Percentiles rank a stretch among this genome's conserved stretches.
These are phyloP conservation scores for Agrochola circellaris DNA, from an alignment of 2,888 invertebrate species.

Conservation along the genomic window DNA sequence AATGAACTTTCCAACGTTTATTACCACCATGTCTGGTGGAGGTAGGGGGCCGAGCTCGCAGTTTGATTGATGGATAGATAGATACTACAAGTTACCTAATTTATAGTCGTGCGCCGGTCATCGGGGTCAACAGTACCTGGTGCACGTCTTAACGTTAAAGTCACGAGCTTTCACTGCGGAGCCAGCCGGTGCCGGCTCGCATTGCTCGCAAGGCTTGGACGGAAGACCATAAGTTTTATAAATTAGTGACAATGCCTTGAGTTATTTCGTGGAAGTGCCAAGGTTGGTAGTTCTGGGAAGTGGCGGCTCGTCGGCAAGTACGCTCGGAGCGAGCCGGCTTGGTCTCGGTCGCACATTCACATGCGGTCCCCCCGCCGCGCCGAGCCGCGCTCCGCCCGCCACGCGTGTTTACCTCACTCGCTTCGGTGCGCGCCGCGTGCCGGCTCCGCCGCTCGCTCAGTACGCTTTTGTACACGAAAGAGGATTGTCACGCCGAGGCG, in stretches of 20 bases:
- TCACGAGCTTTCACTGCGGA: conserved; percentile 70
- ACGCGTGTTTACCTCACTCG: conserved; percentile 73
- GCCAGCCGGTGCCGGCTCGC: conserved; percentile 68
- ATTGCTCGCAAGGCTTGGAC: conserved; percentile 77
- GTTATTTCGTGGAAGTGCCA: conserved; percentile 88
- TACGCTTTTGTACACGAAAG: conserved; percentile 80
- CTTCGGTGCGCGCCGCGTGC: conserved; percentile 66
- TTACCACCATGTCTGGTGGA: conserved; percentile 73
- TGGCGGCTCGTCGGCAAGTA: conserved; percentile 78
- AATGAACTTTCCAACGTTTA: conserved; percentile 82
- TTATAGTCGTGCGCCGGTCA: conserved; percentile 69
- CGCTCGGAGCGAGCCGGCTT: conserved; percentile 69
- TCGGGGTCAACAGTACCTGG: conserved; percentile 78
- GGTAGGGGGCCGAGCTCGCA: conserved; percentile 71
- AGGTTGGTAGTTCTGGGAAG: conserved; percentile 88
- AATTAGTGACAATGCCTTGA: conserved; percentile 89
- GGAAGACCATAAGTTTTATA: conserved; percentile 87
- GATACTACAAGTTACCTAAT: conserved; percentile 74
- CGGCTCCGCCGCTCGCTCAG: conserved; percentile 73
- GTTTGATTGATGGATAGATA: conserved; percentile 80
- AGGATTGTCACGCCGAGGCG: conserved; percentile 77
- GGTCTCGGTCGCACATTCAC: conserved; percentile 70
- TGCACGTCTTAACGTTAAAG: conserved; percentile 65
- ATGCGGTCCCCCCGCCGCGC: conserved; percentile 64
- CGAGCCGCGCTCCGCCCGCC: conserved; percentile 64